Percentiles rank a stretch among this genome's conserved stretches.
These are phyloP conservation scores for Bradypodion pumilum DNA, from an alignment of 2,797 vertebrate genomes.

Conservation along the genomic window DNA sequence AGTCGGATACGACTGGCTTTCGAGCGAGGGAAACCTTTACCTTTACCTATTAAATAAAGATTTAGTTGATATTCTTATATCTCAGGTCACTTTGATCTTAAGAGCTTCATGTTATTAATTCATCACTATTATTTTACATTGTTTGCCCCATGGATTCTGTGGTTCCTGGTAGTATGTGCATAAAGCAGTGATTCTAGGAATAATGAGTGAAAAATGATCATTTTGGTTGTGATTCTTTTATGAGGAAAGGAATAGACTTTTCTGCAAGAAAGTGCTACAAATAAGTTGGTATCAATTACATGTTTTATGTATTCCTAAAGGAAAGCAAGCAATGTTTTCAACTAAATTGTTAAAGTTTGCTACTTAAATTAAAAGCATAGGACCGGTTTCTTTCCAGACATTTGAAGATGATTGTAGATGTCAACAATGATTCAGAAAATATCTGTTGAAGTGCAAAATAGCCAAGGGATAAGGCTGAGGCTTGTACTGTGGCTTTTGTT, in stretches of 20 bases:
- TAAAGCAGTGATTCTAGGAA: neutral
- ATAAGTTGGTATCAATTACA: too few relatives aligned
- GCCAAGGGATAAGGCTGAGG: slow-evolving; percentile 34
- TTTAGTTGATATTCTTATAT: neutral
- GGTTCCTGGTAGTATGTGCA: neutral
- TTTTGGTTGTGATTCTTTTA: neutral
- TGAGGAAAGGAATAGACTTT: too few relatives aligned
- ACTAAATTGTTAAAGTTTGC: neutral
- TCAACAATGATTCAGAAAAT: neutral
- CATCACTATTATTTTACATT: neutral
- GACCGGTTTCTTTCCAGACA: neutral
- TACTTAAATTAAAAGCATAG: slow-evolving; percentile 12
- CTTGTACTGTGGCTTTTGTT: slow-evolving; percentile 31
- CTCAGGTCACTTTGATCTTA: neutral
- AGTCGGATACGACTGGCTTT: too few relatives aligned
- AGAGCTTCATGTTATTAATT: too few relatives aligned
- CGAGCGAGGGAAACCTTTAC: too few relatives aligned
- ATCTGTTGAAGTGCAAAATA: neutral
- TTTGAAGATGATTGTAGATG: neutral
- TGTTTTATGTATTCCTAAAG: neutral
- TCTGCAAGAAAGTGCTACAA: too few relatives aligned
- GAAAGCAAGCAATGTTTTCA: neutral
- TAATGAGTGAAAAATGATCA: neutral
- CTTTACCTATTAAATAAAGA: neutral
- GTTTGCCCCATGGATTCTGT: neutral